Conservation (phyloP, 1,140 invertebrate species). For the Achroia grisella region DNA sequence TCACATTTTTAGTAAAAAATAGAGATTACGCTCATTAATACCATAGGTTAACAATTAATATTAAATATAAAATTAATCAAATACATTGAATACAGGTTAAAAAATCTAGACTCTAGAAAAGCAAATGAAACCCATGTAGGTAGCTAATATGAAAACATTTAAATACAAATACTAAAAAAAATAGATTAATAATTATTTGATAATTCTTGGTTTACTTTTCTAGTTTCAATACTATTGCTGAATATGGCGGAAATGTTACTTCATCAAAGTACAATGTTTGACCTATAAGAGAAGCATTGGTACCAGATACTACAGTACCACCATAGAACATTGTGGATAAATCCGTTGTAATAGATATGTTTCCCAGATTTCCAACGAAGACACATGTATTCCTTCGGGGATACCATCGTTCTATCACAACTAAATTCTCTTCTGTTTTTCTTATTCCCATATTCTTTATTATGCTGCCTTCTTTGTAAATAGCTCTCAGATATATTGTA, state of each 20-base stretch:
- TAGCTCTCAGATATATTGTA: conserved; percentile 80
- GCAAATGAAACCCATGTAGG: too few relatives aligned
- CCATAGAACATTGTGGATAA: conserved; percentile 84
- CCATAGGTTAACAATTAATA: too few relatives aligned
- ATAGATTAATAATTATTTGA: too few relatives aligned
- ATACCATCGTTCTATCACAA: conserved; percentile 84
- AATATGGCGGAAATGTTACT: conserved; percentile 75
- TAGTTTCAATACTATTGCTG: conserved; percentile 79
- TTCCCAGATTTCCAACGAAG: conserved; percentile 81
- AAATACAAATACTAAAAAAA: too few relatives aligned
- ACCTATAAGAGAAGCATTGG: conserved; percentile 72
- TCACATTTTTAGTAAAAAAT: too few relatives aligned
- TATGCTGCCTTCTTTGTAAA: conserved; percentile 76
- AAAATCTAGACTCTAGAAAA: too few relatives aligned
- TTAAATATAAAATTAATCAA: too few relatives aligned
- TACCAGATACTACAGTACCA: conserved; percentile 80
- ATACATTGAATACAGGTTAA: too few relatives aligned
- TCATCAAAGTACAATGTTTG: conserved; percentile 80
- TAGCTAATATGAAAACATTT: too few relatives aligned
- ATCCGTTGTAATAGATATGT: conserved; percentile 75
- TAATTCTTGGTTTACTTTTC: conserved; percentile 74
- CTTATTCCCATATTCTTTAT: conserved; percentile 79
- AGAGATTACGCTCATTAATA: too few relatives aligned
- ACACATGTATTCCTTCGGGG: conserved; percentile 84
- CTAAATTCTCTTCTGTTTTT: conserved; percentile 76